Evolutionary conservation across 1,140 invertebrate species (phyloP), one percentile per base, ranked within the genome.

Genomic region (Lutraria rhynchaena): DNA sequence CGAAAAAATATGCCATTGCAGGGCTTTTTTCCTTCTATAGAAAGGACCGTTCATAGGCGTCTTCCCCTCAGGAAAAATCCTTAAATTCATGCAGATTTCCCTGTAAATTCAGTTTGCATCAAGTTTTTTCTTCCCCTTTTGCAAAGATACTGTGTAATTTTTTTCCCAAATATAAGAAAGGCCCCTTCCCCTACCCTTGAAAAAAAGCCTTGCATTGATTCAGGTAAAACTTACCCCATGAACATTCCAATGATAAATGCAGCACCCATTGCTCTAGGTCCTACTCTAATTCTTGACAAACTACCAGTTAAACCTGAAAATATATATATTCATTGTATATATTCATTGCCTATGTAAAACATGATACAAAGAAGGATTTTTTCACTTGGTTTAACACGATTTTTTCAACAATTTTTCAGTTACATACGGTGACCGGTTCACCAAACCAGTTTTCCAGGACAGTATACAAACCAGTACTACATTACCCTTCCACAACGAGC

Each of bases 161-260:
- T 37, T 35, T 9, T 19, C 1, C 31, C 1, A 61, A 35, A 35
- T n/a, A 11, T 9, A 19, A 1, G 1, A 5, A 3, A 41, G 37
- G 5, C 11, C 17, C 7, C 33, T 19, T n/a, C n/a, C n/a, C n/a
- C n/a, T n/a, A n/a, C n/a, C n/a, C n/a, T n/a, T n/a, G n/a, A n/a
- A n/a, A n/a, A n/a, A n/a, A n/a, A n/a, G n/a, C n/a, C n/a, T n/a
- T n/a, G n/a, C 57, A 2, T 13, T 29, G 57, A 29, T n/a, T 15
- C 4, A 53, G 24, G 19, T 5, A 53, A 5, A 58, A 49, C 63
- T 67, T 67, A 67, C 63, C 63, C 63, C 15, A 67, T 17, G 3
- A 49, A 1, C 17, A 41, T 15, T 4, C 17, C 63, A 29, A 67
- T 49, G 3, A 67, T n/a, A 31, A 31, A 11, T 31, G 5, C n/a